phyloP scores from a whole-genome alignment of 1,140 invertebrate genomes.

The Drosophila auraria region DNA sequence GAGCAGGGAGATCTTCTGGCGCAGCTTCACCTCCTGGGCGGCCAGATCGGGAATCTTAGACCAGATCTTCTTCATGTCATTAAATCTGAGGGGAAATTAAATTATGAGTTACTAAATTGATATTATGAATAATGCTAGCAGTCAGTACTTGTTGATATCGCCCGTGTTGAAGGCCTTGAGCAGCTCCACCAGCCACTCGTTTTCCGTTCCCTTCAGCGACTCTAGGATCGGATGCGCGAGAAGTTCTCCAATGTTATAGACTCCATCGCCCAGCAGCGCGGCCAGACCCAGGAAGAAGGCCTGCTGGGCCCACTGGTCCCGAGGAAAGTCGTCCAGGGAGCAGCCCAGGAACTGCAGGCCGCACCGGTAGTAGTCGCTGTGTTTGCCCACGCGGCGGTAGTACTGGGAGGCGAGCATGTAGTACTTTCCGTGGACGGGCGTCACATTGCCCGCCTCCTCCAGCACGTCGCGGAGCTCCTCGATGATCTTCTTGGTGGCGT shows the following conservation, averaged over 20 bases:
- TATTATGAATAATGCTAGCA: neutral
- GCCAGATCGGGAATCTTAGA: constrained; percentile 93
- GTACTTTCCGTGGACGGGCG: constrained; percentile 96
- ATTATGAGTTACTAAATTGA: too few species aligned
- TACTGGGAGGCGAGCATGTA: constrained; percentile 97
- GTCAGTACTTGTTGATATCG: constrained; percentile 89
- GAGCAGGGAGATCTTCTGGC: constrained; percentile 97
- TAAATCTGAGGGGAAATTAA: constrained; percentile 88
- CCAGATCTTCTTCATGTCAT: constrained; percentile 93
- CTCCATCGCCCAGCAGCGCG: constrained; percentile 96
- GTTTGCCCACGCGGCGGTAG: constrained; percentile 87
- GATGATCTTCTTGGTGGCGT: constrained; percentile 94
- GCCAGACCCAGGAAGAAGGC: constrained; percentile 97
- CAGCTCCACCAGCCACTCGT: constrained; percentile 95
- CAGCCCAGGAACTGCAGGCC: constrained; percentile 98
- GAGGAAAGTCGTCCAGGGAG: constrained; percentile 89
- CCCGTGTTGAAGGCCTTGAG: constrained; percentile 97
- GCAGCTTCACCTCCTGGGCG: constrained; percentile 92
- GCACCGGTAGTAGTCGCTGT: constrained; percentile 94
- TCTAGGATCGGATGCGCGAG: constrained; percentile 97
- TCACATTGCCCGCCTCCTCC: constrained; percentile 95
- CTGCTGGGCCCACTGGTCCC: constrained; percentile 90
- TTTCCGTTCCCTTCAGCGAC: constrained; percentile 92
- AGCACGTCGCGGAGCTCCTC: constrained; percentile 95
- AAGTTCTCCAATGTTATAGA: constrained; percentile 99